Conservation (phyloP, 2,888 invertebrate species). For the Agapetus fuscipes region DNA sequence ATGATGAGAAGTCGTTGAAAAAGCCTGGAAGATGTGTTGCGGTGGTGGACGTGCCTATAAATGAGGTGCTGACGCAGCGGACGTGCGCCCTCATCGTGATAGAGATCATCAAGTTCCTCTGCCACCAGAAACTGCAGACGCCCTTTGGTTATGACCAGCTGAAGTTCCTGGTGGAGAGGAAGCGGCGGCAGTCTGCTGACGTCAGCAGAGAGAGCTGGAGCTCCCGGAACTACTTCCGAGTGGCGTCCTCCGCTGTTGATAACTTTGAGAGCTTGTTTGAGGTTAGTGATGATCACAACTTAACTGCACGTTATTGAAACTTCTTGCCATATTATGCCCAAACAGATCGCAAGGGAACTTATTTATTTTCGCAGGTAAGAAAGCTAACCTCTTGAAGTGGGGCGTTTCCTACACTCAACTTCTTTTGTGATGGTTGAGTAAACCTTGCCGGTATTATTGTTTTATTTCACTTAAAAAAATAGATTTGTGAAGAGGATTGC, state of each 20-base stretch:
- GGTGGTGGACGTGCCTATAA: conserved; percentile 34
- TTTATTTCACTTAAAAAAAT: too few species aligned
- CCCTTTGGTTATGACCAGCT: conserved; percentile 43
- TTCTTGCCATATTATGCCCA: too few species aligned
- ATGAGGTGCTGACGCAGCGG: conserved; percentile 44
- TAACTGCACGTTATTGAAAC: neutral
- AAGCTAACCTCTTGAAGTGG: too few species aligned
- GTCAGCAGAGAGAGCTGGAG: conserved; percentile 28
- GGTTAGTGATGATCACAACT: too few species aligned
- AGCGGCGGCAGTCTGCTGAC: conserved; percentile 23
- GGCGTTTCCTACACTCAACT: too few species aligned
- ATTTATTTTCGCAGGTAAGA: too few species aligned
- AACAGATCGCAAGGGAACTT: too few species aligned
- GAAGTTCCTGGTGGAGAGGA: conserved; percentile 34
- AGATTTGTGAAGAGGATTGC: too few species aligned
- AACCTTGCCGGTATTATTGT: too few species aligned
- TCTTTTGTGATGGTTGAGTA: too few species aligned
- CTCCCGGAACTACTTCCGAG: conserved; percentile 37
- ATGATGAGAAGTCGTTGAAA: too few species aligned
- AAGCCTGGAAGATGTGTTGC: too few species aligned
- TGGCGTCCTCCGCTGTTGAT: conserved; percentile 35
- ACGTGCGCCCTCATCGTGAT: conserved; percentile 47
- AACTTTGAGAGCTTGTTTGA: conserved; percentile 40
- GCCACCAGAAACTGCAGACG: conserved; percentile 48
- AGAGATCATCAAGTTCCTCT: conserved; percentile 46